A percentile compares a stretch with the other conserved stretches of the same genome.
phyloP scores from a whole-genome alignment of 2,888 invertebrate species.

The Hyposoter didymator region DNA sequence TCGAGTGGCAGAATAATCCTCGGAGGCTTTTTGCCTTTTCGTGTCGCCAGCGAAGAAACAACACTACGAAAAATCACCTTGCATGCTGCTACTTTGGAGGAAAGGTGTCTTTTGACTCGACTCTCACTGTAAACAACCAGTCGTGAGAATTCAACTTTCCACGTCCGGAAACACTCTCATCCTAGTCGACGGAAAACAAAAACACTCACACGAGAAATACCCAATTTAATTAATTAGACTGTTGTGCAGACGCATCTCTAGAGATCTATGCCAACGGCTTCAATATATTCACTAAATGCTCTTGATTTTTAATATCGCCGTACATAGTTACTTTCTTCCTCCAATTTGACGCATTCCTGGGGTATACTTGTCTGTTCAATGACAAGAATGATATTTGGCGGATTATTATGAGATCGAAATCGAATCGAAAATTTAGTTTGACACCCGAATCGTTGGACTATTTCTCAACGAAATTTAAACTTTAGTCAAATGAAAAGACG shows the following conservation, averaged over 20 bases:
- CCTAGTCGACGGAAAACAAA: not conserved
- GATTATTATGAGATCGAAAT: not conserved
- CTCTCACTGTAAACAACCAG: conserved; percentile 12
- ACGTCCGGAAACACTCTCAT: conserved; percentile 4
- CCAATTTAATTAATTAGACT: not conserved
- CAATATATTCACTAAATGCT: not conserved
- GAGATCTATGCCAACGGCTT: not conserved
- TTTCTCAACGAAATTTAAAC: not conserved
- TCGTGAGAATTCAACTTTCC: conserved; percentile 58
- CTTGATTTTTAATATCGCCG: not conserved
- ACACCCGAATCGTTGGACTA: not conserved
- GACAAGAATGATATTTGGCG: not conserved
- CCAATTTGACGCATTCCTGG: not conserved
- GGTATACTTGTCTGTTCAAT: not conserved
- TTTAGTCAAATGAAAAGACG: not conserved
- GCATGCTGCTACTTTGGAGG: conserved; percentile 4
- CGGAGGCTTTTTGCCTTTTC: conserved; percentile 8
- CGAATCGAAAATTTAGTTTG: not conserved
- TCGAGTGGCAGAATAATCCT: not conserved
- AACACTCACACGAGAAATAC: not conserved
- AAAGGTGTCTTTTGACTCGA: conserved; percentile 16
- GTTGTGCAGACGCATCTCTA: not conserved
- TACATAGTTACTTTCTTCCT: not conserved
- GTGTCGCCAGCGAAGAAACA: conserved; percentile 29
- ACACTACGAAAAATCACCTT: not conserved